A percentile compares a stretch with the other conserved stretches of the same genome.
Evolutionary conservation across 2,888 invertebrate genomes (phyloP).

Genomic region (Cryptocephalus moraei): DNA sequence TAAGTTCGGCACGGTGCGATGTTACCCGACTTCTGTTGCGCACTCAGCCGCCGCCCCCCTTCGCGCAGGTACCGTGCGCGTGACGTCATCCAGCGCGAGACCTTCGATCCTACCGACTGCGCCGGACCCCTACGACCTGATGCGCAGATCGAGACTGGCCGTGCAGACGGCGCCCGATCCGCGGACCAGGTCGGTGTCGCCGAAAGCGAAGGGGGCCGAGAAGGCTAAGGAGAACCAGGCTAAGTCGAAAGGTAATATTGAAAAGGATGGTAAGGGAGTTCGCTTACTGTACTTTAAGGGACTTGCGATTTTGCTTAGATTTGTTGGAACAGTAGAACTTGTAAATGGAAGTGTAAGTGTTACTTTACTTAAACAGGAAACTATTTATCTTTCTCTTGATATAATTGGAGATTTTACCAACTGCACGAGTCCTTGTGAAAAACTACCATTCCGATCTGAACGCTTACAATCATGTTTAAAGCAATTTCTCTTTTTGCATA

Average conservation of each 20-base stretch:
- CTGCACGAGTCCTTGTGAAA: no score
- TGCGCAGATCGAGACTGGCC: constrained; percentile 68
- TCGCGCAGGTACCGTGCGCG: constrained; percentile 54
- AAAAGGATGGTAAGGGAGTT: background rate
- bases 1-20: constrained; percentile 56
- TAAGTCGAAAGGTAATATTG: constrained; percentile 34
- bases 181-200: constrained; percentile 30
- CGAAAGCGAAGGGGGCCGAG: constrained; percentile 18
- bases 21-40: constrained; percentile 30
- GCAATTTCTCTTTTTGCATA: no score
- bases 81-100: constrained; percentile 47
- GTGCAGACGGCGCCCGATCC: constrained; percentile 34
- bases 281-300: no score
- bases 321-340: no score
- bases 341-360: no score
- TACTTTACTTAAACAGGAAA: no score
- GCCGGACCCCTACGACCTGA: constrained; percentile 73
- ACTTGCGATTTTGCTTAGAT: no score
- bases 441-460: no score
- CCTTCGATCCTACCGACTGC: constrained; percentile 51
- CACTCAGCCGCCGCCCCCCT: constrained; percentile 28
- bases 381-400: no score
- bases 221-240: constrained; percentile 16
- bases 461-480: no score
- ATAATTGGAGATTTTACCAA: no score